A percentile compares a stretch with the other conserved stretches of the same genome.
phyloP scores from a whole-genome alignment of 2,113 vertebrate species.

The Pomatorhinus ruficollis region DNA sequence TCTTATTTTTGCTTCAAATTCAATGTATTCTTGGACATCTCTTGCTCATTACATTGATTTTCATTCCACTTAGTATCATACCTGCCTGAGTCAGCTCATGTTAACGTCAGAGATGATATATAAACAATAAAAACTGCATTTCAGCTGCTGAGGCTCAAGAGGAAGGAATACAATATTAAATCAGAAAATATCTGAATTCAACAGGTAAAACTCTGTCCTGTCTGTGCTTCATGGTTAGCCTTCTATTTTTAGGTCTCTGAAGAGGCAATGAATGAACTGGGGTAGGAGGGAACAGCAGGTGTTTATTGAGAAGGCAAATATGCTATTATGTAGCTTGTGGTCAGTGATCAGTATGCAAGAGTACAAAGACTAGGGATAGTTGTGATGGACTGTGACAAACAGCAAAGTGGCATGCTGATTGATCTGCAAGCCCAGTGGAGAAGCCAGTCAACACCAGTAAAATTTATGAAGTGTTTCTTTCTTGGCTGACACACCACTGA shows the following conservation, averaged over 20 bases:
- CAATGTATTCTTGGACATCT: conserved; percentile 18
- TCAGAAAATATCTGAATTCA: background rate
- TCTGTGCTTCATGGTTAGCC: background rate
- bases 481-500: background rate
- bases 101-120: conserved; percentile 13
- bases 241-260: background rate
- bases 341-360: background rate
- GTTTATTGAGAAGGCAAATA: background rate
- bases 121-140: background rate
- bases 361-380: background rate
- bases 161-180: background rate
- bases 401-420: background rate
- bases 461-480: background rate
- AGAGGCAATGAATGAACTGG: background rate
- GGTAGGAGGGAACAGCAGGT: background rate
- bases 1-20: background rate
- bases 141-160: background rate
- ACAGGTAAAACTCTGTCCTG: background rate
- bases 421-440: background rate
- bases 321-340: rapidly evolving
- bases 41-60: conserved; percentile 18
- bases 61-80: conserved; percentile 30
- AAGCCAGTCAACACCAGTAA: background rate
- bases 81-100: background rate
- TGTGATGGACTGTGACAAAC: background rate